A percentile compares a stretch with the other conserved stretches of the same genome.
phyloP scores from a whole-genome alignment of 64 coral and sea anemone genomes.

The Hydrozoanthus tunicans region DNA sequence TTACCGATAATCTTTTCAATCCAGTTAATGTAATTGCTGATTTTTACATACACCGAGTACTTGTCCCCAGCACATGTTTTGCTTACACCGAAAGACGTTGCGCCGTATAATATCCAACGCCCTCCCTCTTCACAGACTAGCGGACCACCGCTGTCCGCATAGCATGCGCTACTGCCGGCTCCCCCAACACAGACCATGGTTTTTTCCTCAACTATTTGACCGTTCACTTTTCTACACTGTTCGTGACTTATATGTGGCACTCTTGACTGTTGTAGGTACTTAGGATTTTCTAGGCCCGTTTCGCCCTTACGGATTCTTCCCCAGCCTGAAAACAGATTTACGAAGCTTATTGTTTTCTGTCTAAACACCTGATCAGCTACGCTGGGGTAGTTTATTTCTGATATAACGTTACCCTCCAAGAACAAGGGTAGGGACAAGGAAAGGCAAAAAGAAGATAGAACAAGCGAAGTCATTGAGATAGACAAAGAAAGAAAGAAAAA shows the following conservation, averaged over 20 bases:
- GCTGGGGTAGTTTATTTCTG: too few relatives aligned
- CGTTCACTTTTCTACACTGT: slow-evolving; percentile 42
- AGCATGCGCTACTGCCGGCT: slow-evolving; percentile 60
- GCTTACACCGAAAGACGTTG: slow-evolving; percentile 50
- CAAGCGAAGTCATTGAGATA: too few relatives aligned
- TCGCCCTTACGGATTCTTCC: slow-evolving; percentile 31
- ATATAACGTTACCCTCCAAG: too few relatives aligned
- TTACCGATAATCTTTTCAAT: slow-evolving; percentile 47
- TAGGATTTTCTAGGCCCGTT: neutral
- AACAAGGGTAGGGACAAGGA: too few relatives aligned
- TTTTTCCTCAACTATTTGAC: slow-evolving; percentile 11
- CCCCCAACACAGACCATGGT: slow-evolving; percentile 74
- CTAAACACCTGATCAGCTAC: too few relatives aligned
- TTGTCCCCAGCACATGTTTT: slow-evolving; percentile 40
- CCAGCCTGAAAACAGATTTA: neutral
- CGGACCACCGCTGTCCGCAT: slow-evolving; percentile 68
- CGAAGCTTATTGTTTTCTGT: neutral
- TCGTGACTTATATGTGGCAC: slow-evolving; percentile 24
- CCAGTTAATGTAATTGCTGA: slow-evolving; percentile 67
- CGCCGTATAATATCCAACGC: slow-evolving; percentile 59
- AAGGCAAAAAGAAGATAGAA: too few relatives aligned
- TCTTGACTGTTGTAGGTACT: slow-evolving; percentile 58
- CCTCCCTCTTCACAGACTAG: slow-evolving; percentile 62
- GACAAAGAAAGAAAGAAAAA: too few relatives aligned
- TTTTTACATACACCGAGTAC: slow-evolving; percentile 64